These are phyloP conservation scores for Zaprionus tsacasi DNA, from an alignment of 1,140 invertebrate species.

Conservation along the genomic window DNA sequence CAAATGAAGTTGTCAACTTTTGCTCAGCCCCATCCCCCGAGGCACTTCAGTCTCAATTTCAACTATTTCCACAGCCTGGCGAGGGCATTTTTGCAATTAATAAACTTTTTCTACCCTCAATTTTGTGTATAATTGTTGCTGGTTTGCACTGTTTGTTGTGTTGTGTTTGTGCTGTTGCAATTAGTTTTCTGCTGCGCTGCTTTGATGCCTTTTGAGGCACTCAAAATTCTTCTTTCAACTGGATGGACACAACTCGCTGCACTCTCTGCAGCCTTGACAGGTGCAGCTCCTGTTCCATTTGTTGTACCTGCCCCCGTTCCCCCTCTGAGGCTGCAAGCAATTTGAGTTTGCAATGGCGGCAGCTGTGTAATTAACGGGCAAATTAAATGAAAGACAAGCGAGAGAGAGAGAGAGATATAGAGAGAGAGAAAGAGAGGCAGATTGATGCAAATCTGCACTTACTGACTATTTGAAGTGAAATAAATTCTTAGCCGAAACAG, in stretches of 20 bases:
- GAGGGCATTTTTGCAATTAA: constrained; percentile 80
- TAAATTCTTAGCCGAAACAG: neutral
- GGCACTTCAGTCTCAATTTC: constrained; percentile 69
- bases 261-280: constrained; percentile 28
- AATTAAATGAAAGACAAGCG: constrained; percentile 46
- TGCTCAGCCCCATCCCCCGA: constrained; percentile 20
- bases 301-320: constrained; percentile 1
- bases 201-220: constrained; percentile 80
- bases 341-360: constrained; percentile 12
- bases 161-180: constrained; percentile 72
- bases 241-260: constrained; percentile 60
- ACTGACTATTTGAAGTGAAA: neutral
- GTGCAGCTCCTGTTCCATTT: constrained; percentile 52
- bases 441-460: constrained; percentile 13
- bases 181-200: constrained; percentile 77
- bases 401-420: neutral
- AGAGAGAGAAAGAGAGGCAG: neutral
- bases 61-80: constrained; percentile 70
- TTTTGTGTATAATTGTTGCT: constrained; percentile 80
- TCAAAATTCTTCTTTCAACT: constrained; percentile 67
- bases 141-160: constrained; percentile 45
- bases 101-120: constrained; percentile 80
- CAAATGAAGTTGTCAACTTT: constrained; percentile 81
- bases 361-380: constrained; percentile 77
- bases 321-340: constrained; percentile 19